Base-by-base conservation (phyloP, 2,797 vertebrate species). In the Otolemur crassicaudatus region DNA sequence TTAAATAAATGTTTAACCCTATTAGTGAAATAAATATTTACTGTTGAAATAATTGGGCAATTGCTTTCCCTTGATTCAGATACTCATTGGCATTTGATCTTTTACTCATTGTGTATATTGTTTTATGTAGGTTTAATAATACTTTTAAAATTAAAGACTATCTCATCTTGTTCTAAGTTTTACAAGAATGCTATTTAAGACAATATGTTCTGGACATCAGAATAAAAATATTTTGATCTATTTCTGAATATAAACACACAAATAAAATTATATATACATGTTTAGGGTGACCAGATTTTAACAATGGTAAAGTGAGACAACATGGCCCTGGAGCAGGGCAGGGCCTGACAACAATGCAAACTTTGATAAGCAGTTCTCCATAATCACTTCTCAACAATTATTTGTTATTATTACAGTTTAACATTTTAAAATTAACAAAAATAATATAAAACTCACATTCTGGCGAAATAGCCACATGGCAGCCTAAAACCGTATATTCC, bases 1-100 rank as follows among this genome's bases (percentile, higher is more conserved):
- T 96, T 96, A 94, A 97, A 94, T 37, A 96, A 97, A 95, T 92
- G 90, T 96, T 97, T 96, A 94, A 95, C 76, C 46, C 76, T 87
- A 85, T 90, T 96, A 87, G 29, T 0, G 4, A 34, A 90, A 93
- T 81, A 91, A 77, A 94, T 97, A 92, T 91, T 96, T 75, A 93
- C 61, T 94, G 49, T 60, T 94, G 93, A 87, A 94, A 92, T 92
- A 88, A 89, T 90, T 94, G 82, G 58, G 22, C 93, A 90, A 95
- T 95, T 91, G 34, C 56, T 49, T 60, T 94, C 3, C 14, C 23
- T 70, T 97, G 80, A 58, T 76, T 90, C 87, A 87, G 13, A 94
- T 23, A 46, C 29, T 67, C 83, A 22, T 65, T 96, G 70, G 31
- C 16, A 84, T 90, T 94, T 94, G 80, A 29, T 72, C 23, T 89